Evolutionary conservation across 2,888 invertebrate species (phyloP).

Genomic region (Malachius bipustulatus): DNA sequence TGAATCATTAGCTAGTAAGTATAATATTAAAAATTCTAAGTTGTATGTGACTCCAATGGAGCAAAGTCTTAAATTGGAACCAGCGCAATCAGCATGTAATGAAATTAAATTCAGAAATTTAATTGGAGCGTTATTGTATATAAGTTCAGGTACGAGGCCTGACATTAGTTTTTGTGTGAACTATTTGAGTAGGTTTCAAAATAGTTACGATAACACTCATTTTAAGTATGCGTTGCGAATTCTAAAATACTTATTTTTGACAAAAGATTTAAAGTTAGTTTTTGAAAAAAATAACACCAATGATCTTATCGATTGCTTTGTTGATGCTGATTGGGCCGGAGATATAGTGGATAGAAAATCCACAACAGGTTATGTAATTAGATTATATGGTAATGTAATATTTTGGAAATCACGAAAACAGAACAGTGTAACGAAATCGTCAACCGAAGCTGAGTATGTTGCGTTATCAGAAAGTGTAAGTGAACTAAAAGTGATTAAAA

Average conservation of each 20-base stretch:
- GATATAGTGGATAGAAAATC: slow-evolving; percentile 17
- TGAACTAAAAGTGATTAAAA: neutral
- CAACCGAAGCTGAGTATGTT: slow-evolving; percentile 21
- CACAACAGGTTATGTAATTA: slow-evolving; percentile 10
- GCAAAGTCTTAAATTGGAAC: slow-evolving; percentile 15
- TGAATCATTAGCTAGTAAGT: slow-evolving; percentile 14
- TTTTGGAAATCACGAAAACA: slow-evolving; percentile 29
- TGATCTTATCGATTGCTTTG: slow-evolving; percentile 19
- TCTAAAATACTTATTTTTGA: slow-evolving; percentile 23
- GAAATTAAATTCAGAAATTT: slow-evolving; percentile 16
- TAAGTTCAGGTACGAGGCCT: slow-evolving; percentile 22
- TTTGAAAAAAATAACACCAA: slow-evolving; percentile 7
- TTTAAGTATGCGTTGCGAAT: slow-evolving; percentile 24
- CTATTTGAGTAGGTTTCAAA: slow-evolving; percentile 30
- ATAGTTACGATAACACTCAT: slow-evolving; percentile 23
- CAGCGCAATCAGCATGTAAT: slow-evolving; percentile 10
- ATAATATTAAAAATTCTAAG: slow-evolving; percentile 14
- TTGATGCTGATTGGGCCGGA: slow-evolving; percentile 30
- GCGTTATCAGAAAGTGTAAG: slow-evolving; percentile 12
- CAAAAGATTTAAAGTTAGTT: slow-evolving; percentile 10
- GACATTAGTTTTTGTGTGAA: slow-evolving; percentile 27
- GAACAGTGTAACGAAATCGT: slow-evolving; percentile 23
- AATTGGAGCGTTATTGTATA: slow-evolving; percentile 12
- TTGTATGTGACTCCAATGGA: slow-evolving; percentile 16
- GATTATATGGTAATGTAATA: slow-evolving; percentile 10